Percentiles rank a stretch among this genome's conserved stretches.
Evolutionary conservation across 2,113 vertebrate species (phyloP).

Genomic region (Cyanistes caeruleus): DNA sequence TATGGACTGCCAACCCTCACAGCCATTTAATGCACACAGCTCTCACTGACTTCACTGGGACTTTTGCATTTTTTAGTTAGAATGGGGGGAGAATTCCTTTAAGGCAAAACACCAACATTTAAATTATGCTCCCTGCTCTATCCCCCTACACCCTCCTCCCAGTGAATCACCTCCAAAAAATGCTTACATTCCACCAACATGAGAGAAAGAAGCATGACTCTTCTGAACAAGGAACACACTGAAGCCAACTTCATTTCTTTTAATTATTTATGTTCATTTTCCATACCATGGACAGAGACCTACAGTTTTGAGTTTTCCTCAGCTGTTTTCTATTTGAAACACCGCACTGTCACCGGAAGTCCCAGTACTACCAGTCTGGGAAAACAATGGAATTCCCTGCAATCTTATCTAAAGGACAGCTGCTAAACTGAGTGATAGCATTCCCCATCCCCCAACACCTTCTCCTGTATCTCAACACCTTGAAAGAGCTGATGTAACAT

Average conservation of each 20-base stretch:
- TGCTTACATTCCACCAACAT: conserved; percentile 35
- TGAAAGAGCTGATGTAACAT: background rate
- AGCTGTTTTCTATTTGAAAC: background rate
- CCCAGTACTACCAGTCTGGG: background rate
- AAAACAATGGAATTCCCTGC: background rate
- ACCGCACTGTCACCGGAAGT: background rate
- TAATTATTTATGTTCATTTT: background rate
- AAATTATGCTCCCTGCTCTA: background rate
- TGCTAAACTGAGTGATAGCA: background rate
- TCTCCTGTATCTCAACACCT: background rate
- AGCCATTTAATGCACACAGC: background rate
- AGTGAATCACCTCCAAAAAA: conserved; percentile 49
- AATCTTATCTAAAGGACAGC: background rate
- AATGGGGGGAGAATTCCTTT: background rate
- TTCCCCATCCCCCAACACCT: background rate
- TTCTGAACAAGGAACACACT: background rate
- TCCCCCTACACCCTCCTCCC: background rate
- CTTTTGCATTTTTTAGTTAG: background rate
- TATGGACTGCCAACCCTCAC: background rate
- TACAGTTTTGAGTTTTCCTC: background rate
- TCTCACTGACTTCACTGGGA: background rate
- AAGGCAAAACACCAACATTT: background rate
- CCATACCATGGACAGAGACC: conserved; percentile 60
- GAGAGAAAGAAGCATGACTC: background rate
- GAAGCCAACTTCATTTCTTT: background rate